Percentiles rank a stretch among this genome's conserved stretches.
These are phyloP conservation scores for Leptosomus discolor DNA, from an alignment of 2,113 vertebrate genomes.

Conservation along the genomic window DNA sequence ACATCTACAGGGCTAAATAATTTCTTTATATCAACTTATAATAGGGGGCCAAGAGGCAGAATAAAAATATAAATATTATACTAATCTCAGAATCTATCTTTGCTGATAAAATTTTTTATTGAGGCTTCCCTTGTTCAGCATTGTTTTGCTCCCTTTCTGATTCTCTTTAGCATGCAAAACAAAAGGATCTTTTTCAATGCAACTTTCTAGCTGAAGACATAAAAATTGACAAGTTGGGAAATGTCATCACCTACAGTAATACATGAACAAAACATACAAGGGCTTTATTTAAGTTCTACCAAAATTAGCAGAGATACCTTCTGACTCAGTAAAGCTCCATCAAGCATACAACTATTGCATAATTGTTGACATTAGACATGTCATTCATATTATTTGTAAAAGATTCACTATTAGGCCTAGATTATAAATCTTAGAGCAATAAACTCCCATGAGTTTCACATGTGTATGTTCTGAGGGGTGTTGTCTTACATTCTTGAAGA, in stretches of 20 bases:
- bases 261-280: not conserved
- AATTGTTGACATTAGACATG: not conserved
- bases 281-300: not conserved
- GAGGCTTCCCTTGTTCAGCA: not conserved
- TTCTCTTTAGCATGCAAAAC: not conserved
- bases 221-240: not conserved
- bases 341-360: not conserved
- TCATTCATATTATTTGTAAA: not conserved
- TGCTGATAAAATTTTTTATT: not conserved
- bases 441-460: fast-evolving
- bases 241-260: not conserved
- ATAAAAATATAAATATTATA: not conserved
- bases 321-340: not conserved
- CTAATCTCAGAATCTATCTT: not conserved
- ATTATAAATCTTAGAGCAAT: not conserved
- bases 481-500: not conserved
- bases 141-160: not conserved
- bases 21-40: not conserved
- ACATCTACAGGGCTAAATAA: not conserved
- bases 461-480: not conserved
- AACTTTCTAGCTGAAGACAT: not conserved
- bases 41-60: not conserved
- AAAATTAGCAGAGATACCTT: not conserved
- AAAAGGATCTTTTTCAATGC: not conserved
- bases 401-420: not conserved